Conservation (phyloP, 1,140 invertebrate genomes). For the Magallana angulata region DNA sequence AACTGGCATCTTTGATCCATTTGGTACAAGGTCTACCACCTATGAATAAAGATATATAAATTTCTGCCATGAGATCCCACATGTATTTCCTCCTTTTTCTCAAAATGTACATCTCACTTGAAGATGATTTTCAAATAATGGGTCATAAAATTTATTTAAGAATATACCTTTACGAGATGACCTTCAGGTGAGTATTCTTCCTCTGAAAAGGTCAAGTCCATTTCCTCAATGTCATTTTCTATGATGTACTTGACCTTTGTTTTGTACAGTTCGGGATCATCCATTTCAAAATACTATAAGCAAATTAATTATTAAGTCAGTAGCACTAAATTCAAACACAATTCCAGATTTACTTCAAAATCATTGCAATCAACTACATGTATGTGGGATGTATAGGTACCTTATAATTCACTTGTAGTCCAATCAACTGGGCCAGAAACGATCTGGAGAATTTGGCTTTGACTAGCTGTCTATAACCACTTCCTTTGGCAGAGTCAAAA, state of each 20-base stretch:
- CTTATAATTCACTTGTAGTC: constrained; percentile 94
- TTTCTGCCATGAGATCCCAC: too few species aligned
- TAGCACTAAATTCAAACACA: not conserved
- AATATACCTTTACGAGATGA: constrained; percentile 85
- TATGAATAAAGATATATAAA: constrained; percentile 60
- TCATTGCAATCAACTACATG: too few species aligned
- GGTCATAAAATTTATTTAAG: not conserved
- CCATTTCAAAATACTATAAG: constrained; percentile 93
- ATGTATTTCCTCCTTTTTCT: too few species aligned
- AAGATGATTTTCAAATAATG: too few species aligned
- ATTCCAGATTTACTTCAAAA: too few species aligned
- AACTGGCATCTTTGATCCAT: constrained; percentile 86
- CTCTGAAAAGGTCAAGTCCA: constrained; percentile 93
- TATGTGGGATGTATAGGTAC: constrained; percentile 72
- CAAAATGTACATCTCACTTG: too few species aligned
- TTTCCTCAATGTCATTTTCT: constrained; percentile 91
- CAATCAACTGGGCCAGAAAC: constrained; percentile 96
- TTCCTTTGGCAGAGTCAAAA: constrained; percentile 93
- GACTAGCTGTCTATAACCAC: constrained; percentile 90
- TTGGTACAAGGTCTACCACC: constrained; percentile 87
- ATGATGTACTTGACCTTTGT: constrained; percentile 95
- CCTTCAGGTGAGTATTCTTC: constrained; percentile 91
- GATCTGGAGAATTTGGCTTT: constrained; percentile 93
- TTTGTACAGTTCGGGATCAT: constrained; percentile 95
- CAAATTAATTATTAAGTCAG: not conserved